A percentile compares a stretch with the other conserved stretches of the same genome.
These are phyloP conservation scores for Trichomalopsis sarcophagae DNA, from an alignment of 1,140 invertebrate species.

Conservation along the genomic window DNA sequence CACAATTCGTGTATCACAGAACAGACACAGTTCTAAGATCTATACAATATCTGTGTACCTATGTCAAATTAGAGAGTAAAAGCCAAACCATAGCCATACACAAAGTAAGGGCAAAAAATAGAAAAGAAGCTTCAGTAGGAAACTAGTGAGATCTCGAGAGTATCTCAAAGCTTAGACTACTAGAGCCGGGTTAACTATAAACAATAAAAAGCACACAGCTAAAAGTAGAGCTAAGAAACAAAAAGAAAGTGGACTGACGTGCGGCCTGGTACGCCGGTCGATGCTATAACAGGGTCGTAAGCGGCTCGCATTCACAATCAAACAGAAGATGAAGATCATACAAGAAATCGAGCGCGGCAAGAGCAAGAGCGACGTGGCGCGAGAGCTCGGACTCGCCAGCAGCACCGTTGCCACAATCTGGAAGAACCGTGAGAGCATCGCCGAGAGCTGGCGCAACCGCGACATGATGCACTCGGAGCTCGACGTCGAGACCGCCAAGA, in stretches of 20 bases:
- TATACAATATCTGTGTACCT: background rate
- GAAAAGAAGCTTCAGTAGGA: constrained; percentile 29
- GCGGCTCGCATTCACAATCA: constrained; percentile 78
- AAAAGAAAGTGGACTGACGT: constrained; percentile 59
- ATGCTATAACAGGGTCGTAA: constrained; percentile 75
- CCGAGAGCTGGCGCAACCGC: constrained; percentile 73
- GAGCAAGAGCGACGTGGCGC: constrained; percentile 78
- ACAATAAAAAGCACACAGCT: constrained; percentile 33
- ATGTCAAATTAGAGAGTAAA: constrained; percentile 8
- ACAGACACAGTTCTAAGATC: background rate
- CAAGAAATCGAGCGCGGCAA: constrained; percentile 78
- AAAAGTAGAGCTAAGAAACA: constrained; percentile 10
- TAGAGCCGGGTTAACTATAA: background rate
- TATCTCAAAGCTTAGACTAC: constrained; percentile 18
- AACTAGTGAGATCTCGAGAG: constrained; percentile 27
- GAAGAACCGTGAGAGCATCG: constrained; percentile 78
- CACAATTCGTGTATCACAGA: constrained; percentile 24
- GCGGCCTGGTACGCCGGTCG: constrained; percentile 52
- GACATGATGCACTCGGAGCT: constrained; percentile 70
- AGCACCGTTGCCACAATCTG: constrained; percentile 78
- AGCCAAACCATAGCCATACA: background rate
- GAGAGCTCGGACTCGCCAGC: constrained; percentile 77
- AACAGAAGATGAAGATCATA: constrained; percentile 80
- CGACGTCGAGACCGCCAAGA: constrained; percentile 60
- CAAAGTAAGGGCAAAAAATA: constrained; percentile 30